Conservation (phyloP, 2,113 vertebrate species). For the Pterocles orientalis region DNA sequence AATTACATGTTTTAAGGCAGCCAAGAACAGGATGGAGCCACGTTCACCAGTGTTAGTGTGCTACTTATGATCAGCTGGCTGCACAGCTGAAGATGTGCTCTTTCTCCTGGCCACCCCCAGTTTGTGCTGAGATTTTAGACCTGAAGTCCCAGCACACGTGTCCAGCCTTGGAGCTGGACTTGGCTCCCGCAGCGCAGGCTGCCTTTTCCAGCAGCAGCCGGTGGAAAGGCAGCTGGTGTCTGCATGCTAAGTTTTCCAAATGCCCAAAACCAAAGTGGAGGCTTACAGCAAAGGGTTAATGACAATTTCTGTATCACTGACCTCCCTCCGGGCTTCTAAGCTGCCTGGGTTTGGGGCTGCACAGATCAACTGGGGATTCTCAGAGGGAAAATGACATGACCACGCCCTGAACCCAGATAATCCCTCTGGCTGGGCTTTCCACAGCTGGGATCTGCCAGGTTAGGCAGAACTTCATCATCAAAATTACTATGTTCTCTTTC, state of each 20-base stretch:
- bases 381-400: not conserved
- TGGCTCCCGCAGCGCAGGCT: not conserved
- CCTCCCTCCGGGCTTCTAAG: not conserved
- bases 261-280: not conserved
- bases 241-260: not conserved
- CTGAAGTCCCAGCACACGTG: rapidly evolving
- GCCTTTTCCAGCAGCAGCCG: not conserved
- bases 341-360: not conserved
- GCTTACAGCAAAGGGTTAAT: not conserved
- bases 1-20: not conserved
- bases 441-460: not conserved
- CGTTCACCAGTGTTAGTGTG: too few relatives aligned
- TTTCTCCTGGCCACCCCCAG: not conserved
- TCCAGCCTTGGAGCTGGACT: not conserved
- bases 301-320: not conserved
- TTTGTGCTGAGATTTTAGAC: not conserved
- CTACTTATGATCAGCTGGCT: not conserved
- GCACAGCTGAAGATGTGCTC: not conserved
- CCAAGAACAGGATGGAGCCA: not conserved
- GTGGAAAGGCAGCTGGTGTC: not conserved
- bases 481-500: not conserved
- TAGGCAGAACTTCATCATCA: not conserved
- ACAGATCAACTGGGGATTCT: not conserved
- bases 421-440: not conserved
- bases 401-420: conserved; percentile 44